Evolutionary conservation across 1,140 invertebrate species (phyloP).

Genomic region (Lordiphosa clarofinis): DNA sequence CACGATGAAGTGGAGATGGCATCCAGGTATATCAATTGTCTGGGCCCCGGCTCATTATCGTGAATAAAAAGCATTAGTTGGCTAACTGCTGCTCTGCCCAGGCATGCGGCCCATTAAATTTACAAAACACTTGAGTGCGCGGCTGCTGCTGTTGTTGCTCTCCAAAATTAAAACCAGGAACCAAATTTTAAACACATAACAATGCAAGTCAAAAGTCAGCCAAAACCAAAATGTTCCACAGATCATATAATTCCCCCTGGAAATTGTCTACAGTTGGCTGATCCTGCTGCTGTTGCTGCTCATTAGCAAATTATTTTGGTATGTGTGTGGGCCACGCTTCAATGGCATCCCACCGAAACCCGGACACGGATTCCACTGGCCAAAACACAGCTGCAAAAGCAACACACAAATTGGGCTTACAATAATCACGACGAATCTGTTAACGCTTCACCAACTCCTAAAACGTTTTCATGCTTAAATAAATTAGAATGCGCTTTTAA

Average conservation of each 20-base stretch:
- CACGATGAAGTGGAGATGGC: slow-evolving; percentile 5
- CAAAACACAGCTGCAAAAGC: slow-evolving; percentile 18
- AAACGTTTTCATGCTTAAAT: slow-evolving; percentile 36
- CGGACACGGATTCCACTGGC: slow-evolving; percentile 18
- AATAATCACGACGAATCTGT: slow-evolving; percentile 26
- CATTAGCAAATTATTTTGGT: slow-evolving; percentile 63
- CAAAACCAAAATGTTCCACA: slow-evolving; percentile 21
- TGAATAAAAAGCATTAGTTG: slow-evolving; percentile 57
- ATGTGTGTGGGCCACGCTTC: slow-evolving; percentile 31
- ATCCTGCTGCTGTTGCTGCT: slow-evolving; percentile 33
- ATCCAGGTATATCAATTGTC: slow-evolving; percentile 46
- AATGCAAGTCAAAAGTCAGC: slow-evolving; percentile 62
- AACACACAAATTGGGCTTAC: slow-evolving; percentile 40
- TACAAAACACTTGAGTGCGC: slow-evolving; percentile 40
- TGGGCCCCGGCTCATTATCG: slow-evolving; percentile 52
- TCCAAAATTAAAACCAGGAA: slow-evolving; percentile 56
- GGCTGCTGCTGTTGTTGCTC: slow-evolving; percentile 3
- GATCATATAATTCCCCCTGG: slow-evolving; percentile 3
- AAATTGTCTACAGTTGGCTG: slow-evolving; percentile 60
- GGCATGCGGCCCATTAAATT: slow-evolving; percentile 28
- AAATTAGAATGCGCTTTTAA: slow-evolving; percentile 64
- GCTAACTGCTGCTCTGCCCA: too few species aligned
- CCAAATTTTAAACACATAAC: slow-evolving; percentile 63
- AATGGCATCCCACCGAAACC: slow-evolving; percentile 27
- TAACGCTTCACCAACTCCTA: slow-evolving; percentile 34